Evolutionary conservation across 2,888 invertebrate species (phyloP), one percentile per base, ranked within the genome.

Genomic region (Caradrina kadenii): DNA sequence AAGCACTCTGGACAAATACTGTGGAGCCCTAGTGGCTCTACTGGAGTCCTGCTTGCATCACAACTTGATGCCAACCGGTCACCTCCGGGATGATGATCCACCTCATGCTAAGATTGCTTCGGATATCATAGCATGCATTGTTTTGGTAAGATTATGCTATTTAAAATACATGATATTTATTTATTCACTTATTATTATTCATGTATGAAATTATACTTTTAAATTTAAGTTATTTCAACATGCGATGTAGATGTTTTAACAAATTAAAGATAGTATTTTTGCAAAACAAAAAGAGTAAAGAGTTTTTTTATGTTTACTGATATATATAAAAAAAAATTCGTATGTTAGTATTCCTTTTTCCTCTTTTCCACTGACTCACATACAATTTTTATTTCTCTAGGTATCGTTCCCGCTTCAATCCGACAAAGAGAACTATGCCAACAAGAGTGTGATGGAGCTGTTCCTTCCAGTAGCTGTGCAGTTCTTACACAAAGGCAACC

Each of bases 91-190:
- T 92, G 98, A 98, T 88, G 99, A 99, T 94, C 98, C 99, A 49
- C 99, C 99, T 1, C 99, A 99, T 96, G 98, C 99, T 58, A 99
- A 99, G 95, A 99, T 99, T 88, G 99, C 99, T 22, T 98, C 98
- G 56, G 99, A 99, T 95, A 97, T 99, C 78, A 98, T 99, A 89
- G 98, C 99, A 82, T 99, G 98, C 93, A 98, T 99, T 92, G 99
- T 99, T 94, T 96, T 99, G 96, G 99, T 98, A 92, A 96, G 96
- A 69, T 76, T 76, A 70, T 21, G 1, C 60, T 53, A 48, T 52
- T 39, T 21, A 13, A 64, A 45, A 39, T 45, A 2, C 8, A n/a
- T 59, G 6, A 22, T 13, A 61, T 56, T 10, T 31, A 31, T 68
- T 61, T 52, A 61, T 68, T 45, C 5, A 21, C 15, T 6, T 39